These are phyloP conservation scores for Octopus sinensis DNA, from an alignment of 1,140 invertebrate genomes.

Conservation along the genomic window DNA sequence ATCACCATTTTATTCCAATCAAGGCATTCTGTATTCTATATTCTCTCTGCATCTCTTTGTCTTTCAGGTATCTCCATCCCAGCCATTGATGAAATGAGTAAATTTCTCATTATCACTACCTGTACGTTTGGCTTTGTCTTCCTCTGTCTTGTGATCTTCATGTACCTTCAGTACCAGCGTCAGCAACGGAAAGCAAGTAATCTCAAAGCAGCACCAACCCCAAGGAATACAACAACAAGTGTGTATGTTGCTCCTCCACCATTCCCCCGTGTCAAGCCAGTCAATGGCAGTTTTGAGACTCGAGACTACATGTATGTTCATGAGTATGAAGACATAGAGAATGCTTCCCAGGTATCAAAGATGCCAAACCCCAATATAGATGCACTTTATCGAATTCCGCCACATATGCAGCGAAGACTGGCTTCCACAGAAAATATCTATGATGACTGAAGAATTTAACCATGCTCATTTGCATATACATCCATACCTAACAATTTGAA, in stretches of 20 bases:
- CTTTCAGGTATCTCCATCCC: conserved; percentile 37
- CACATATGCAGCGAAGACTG: conserved; percentile 13
- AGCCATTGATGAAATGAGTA: conserved; percentile 41
- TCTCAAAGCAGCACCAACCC: conserved; percentile 21
- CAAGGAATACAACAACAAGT: conserved; percentile 35
- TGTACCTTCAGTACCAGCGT: conserved; percentile 40
- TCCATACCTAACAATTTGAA: not conserved
- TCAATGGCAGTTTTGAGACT: conserved; percentile 20
- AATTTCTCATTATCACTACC: conserved; percentile 41
- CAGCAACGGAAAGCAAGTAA: conserved; percentile 35
- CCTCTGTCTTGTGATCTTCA: conserved; percentile 41
- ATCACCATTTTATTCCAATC: too few relatives aligned
- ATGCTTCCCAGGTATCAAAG: not conserved
- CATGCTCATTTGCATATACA: not conserved
- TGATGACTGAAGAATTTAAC: not conserved
- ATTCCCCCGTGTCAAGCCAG: conserved; percentile 28
- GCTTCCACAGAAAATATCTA: conserved; percentile 15
- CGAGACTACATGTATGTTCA: conserved; percentile 34
- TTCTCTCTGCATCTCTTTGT: too few relatives aligned
- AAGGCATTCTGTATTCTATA: too few relatives aligned
- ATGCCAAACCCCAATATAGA: conserved; percentile 7
- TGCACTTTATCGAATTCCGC: conserved; percentile 3
- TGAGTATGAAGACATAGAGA: conserved; percentile 42
- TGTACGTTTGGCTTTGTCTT: conserved; percentile 44
- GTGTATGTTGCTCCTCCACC: conserved; percentile 40